Conservation (phyloP, 2,113 vertebrate species). For the Dissostichus mawsoni region DNA sequence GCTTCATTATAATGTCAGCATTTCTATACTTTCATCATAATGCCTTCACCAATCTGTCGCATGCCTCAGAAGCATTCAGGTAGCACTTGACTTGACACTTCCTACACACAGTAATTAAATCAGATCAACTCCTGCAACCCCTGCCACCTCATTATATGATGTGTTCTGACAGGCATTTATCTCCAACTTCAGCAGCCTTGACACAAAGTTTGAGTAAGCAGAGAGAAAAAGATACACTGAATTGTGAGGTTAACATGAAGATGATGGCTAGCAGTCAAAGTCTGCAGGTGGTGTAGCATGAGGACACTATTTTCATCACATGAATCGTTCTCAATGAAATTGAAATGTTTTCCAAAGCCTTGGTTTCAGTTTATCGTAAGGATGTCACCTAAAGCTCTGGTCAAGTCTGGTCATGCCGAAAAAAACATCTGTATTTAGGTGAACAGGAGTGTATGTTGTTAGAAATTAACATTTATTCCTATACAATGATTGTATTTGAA, state of each 20-base stretch:
- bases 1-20: conserved; percentile 56
- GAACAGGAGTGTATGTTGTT: background rate
- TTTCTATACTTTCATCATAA: conserved; percentile 66
- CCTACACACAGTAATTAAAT: conserved; percentile 62
- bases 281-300: background rate
- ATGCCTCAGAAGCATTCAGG: conserved; percentile 54
- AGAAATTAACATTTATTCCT: no score
- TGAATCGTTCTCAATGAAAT: no score
- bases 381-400: conserved; percentile 18
- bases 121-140: conserved; percentile 51
- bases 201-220: conserved; percentile 31
- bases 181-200: conserved; percentile 29
- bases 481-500: background rate
- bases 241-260: conserved; percentile 35
- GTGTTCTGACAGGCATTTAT: conserved; percentile 30
- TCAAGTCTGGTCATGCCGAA: conserved; percentile 5
- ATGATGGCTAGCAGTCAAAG: conserved; percentile 14
- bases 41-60: conserved; percentile 42
- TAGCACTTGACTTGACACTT: conserved; percentile 61
- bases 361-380: background rate
- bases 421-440: background rate
- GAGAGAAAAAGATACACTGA: conserved; percentile 17
- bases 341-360: conserved; percentile 1
- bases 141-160: conserved; percentile 32
- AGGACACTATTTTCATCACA: no score